These are phyloP conservation scores for Myiopsitta monachus DNA, from an alignment of 2,113 vertebrate species.

Conservation along the genomic window DNA sequence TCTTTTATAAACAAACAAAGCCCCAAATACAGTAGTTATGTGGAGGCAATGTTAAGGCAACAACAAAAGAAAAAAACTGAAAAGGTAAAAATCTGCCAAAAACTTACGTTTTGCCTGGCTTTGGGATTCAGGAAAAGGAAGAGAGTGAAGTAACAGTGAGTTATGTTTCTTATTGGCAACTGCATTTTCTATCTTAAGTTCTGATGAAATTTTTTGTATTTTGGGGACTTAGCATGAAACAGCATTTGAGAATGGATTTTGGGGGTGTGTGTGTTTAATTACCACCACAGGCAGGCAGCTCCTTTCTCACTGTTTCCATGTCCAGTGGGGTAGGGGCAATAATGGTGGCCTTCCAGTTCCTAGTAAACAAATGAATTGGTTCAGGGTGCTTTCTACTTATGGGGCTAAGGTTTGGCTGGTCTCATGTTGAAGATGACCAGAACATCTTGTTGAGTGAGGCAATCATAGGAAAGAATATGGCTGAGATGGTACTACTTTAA, in stretches of 20 bases:
- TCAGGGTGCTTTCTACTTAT: not conserved
- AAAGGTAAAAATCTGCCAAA: not conserved
- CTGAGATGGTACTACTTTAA: not conserved
- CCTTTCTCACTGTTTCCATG: not conserved
- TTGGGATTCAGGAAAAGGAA: not conserved
- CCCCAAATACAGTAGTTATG: not conserved
- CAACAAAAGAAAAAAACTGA: not conserved
- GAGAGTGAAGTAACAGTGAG: not conserved
- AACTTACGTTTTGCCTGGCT: not conserved
- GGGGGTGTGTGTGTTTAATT: rapidly evolving
- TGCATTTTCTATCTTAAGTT: not conserved
- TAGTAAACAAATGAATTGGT: not conserved
- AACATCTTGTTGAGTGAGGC: not conserved
- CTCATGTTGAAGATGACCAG: not conserved
- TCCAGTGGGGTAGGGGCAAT: not conserved
- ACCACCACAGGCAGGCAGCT: not conserved
- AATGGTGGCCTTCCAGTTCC: not conserved
- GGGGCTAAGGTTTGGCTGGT: not conserved
- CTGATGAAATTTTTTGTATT: not conserved
- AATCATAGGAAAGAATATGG: not conserved
- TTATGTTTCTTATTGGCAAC: not conserved
- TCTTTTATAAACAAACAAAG: not conserved
- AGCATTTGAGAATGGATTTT: not conserved
- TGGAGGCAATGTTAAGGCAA: not conserved
- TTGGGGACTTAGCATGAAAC: not conserved